Evolutionary conservation across 2,888 invertebrate species (phyloP), one percentile per base, ranked within the genome.

Genomic region (Pilophorus perplexus): DNA sequence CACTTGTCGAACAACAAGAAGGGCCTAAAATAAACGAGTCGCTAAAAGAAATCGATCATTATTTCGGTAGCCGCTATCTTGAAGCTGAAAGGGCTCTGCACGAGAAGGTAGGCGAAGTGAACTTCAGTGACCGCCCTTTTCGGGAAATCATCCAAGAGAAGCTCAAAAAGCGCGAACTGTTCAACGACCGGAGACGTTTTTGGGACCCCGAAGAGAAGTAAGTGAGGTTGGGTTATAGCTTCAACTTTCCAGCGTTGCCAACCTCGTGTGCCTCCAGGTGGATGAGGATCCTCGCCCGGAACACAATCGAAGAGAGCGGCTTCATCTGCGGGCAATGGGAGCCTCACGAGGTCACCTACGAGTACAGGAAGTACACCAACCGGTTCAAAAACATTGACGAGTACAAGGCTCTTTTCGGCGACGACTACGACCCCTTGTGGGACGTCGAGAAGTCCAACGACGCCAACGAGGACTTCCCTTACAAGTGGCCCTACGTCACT

Each of bases 391-490:
- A 69, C 22, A 46, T 71, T 10, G 68, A 68, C 10, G 55, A 67
- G 37, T 59, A 71, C 10, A 69, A 69, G 65, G 50, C 66, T 10
- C 48, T 65, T 5, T 71, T 70, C 33, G 72, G 72, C 12, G 67
- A 64, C 4, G 67, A 69, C n/a, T 72, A 71, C 44, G 69, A 71
- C 48, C 69, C 71, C 8, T 65, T 67, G 12, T 72, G 72, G 72
- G 72, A 72, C 60, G 59, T 69, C 18, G 23, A 57, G 4, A 64
- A 38, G 23, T 16, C 48, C 1, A 20, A 16, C 2, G 33, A 28
- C 2, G 28, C 23, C 23, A n/a, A 27, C 16, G 20, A 50, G 22
- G 64, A 62, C 8, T 62, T 50, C 27, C 64, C 64, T 2, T 64
- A 40, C 38, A 37, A 52, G 2, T 64, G 50, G 52, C 64, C 50